These are phyloP conservation scores for Brachyalestes nurse DNA, from an alignment of 2,797 vertebrate species.

Conservation along the genomic window DNA sequence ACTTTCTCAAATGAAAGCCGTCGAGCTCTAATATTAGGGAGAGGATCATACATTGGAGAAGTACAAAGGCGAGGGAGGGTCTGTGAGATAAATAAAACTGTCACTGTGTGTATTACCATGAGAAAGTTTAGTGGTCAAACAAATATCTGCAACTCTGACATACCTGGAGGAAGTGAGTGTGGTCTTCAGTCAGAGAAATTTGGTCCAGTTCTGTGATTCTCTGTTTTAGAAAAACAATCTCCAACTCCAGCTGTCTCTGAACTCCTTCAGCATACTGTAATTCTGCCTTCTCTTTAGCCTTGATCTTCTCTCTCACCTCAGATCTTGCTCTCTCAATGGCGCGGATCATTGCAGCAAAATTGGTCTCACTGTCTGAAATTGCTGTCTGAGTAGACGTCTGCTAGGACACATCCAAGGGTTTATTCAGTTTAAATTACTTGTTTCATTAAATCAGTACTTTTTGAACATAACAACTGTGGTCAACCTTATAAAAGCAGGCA, in stretches of 20 bases:
- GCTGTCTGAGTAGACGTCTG: background rate
- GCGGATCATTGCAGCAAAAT: background rate
- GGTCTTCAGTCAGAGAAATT: background rate
- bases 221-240: background rate
- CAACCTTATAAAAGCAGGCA: too few relatives aligned
- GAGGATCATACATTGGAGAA: background rate
- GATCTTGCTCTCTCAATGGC: background rate
- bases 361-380: background rate
- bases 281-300: background rate
- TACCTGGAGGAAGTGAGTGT: background rate
- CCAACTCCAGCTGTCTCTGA: background rate
- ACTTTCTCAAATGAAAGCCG: background rate
- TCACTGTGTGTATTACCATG: too few relatives aligned
- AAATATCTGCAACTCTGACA: background rate
- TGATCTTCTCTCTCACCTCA: background rate
- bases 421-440: background rate
- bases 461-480: background rate
- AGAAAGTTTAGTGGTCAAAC: background rate
- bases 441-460: background rate
- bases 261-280: background rate
- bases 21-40: background rate
- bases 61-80: background rate
- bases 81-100: background rate
- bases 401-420: background rate
- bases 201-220: background rate